Percentiles rank a stretch among this genome's conserved stretches.
phyloP scores from a whole-genome alignment of 2,888 invertebrate species.

The Strigamia crassipes region DNA sequence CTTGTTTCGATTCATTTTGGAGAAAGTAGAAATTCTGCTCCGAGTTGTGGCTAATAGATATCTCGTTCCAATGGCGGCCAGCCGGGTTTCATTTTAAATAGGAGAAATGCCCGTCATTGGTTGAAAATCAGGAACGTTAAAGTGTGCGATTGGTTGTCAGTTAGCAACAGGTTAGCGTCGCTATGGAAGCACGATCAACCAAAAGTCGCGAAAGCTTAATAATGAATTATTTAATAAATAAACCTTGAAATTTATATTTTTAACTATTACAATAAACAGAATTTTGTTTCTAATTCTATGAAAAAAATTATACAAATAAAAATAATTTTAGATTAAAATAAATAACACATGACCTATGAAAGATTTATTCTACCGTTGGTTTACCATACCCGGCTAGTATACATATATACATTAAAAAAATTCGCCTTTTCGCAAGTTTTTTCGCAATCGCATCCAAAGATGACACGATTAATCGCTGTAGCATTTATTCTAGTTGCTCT shows the following conservation, averaged over 20 bases:
- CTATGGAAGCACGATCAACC: background rate
- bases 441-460: background rate
- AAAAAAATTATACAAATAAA: background rate
- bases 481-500: background rate
- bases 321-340: background rate
- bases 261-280: background rate
- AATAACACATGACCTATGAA: background rate
- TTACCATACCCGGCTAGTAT: background rate
- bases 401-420: no score
- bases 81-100: background rate
- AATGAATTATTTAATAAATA: no score
- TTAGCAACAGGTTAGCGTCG: background rate
- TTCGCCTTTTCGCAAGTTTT: background rate
- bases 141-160: background rate
- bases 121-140: background rate
- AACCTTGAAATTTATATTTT: no score
- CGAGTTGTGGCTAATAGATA: no score
- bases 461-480: background rate
- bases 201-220: no score
- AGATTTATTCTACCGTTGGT: background rate
- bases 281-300: background rate
- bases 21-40: no score
- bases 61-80: no score
- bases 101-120: background rate
- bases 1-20: no score